Evolutionary conservation across 1,140 invertebrate genomes (phyloP), one percentile per base, ranked within the genome.

Genomic region (Saccostrea cuccullata): DNA sequence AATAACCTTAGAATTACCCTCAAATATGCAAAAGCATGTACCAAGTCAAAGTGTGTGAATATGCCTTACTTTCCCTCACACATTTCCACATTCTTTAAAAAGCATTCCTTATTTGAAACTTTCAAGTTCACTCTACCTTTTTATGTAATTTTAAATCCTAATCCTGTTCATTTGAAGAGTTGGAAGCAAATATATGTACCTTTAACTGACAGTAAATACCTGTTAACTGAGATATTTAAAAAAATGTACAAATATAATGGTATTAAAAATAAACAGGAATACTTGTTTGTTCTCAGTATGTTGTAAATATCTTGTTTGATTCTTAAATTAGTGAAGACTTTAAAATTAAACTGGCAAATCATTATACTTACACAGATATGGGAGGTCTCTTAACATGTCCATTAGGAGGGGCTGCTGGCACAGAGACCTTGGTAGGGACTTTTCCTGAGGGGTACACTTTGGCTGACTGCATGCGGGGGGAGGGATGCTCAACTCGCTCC

Each of bases 361-460:
- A 6, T 47, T 6, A 47, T 12, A 87, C 86, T 87, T 87, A 87
- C 86, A 87, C 86, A 84, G 86, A 83, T 55, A 87, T 60, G 23
- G 86, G 58, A 26, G 82, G 86, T n/a, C 82, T 6, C 47, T 87
- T 83, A 55, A 26, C 64, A n/a, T 87, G 82, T 58, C 70, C 70
- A 77, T 82, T 85, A 20, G 85, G 55, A 55, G 88, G 82, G 56
- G 60, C 40, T 17, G 67, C 64, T 6, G 89, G 89, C 47, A 89
- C 89, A n/a, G 84, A 86, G 12, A 89, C 89, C 55, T 89, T 89
- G 2, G 89, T 89, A n/a, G 89, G 89, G 17, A 56, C 23, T 89
- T 87, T 89, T 20, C 89, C 89, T 73, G 86, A 83, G 4, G 56
- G 26, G 20, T 84, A 58, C 9, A 58, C 83, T 87, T 89, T 89